Percentiles rank a stretch among this genome's conserved stretches.
These are phyloP conservation scores for Parotocinclus haroldoi DNA, from an alignment of 2,797 vertebrate genomes.

Conservation along the genomic window DNA sequence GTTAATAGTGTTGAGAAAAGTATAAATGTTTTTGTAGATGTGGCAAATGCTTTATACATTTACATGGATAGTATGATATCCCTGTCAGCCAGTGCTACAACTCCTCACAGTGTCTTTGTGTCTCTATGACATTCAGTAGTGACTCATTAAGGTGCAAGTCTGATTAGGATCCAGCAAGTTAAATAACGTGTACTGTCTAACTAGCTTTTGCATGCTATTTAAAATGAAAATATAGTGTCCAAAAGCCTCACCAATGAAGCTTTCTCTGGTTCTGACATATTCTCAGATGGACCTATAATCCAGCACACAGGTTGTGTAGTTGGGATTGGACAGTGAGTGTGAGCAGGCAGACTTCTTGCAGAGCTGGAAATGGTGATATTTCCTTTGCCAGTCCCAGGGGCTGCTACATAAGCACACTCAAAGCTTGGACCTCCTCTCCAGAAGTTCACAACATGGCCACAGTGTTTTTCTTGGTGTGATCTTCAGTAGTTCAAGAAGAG, in stretches of 20 bases:
- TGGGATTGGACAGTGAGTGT: neutral
- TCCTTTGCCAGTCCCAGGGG: constrained; percentile 48
- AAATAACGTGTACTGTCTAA: constrained; percentile 9
- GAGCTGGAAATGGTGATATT: constrained; percentile 43
- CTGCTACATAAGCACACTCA: constrained; percentile 41
- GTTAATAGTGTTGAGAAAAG: no score
- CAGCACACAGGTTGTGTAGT: neutral
- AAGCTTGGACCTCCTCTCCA: neutral
- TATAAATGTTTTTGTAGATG: no score
- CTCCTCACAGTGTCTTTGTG: no score
- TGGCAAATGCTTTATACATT: no score
- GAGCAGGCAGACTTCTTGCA: constrained; percentile 36
- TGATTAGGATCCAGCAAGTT: constrained; percentile 2
- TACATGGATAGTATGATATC: no score
- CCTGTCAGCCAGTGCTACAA: no score
- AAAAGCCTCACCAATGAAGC: no score
- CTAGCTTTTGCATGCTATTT: neutral
- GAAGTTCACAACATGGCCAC: constrained; percentile 3
- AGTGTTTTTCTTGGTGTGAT: neutral
- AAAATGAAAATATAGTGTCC: constrained; percentile 16
- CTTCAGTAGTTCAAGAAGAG: neutral
- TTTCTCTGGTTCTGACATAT: constrained; percentile 20
- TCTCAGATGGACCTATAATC: neutral
- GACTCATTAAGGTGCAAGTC: neutral
- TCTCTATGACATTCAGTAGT: no score